These are phyloP conservation scores for Xenotilapia flavipinnis DNA, from an alignment of 2,113 vertebrate genomes.

Conservation along the genomic window DNA sequence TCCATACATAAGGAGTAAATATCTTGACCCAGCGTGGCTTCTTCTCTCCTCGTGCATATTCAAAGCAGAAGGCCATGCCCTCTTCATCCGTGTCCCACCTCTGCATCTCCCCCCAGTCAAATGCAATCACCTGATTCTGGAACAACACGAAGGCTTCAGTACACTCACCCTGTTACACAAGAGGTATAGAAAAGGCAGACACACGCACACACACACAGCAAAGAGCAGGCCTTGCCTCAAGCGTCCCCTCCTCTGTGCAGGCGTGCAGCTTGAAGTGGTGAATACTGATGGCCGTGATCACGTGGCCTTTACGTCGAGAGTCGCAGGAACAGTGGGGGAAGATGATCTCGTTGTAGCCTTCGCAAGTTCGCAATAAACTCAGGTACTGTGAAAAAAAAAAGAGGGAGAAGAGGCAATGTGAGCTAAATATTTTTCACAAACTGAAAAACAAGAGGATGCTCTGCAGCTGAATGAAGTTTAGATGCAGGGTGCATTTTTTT, in stretches of 20 bases:
- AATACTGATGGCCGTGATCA: constrained; percentile 92
- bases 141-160: neutral
- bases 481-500: neutral
- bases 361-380: constrained; percentile 84
- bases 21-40: constrained; percentile 94
- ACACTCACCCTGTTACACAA: neutral
- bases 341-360: constrained; percentile 93
- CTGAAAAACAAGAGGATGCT: neutral
- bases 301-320: constrained; percentile 91
- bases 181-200: neutral
- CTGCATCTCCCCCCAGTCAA: constrained; percentile 96
- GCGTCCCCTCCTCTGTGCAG: constrained; percentile 91
- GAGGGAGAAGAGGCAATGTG: neutral
- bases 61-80: constrained; percentile 96
- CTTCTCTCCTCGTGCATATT: constrained; percentile 90
- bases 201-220: neutral
- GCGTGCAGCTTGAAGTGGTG: constrained; percentile 94
- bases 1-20: constrained; percentile 84
- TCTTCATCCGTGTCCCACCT: constrained; percentile 96
- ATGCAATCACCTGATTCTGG: constrained; percentile 93
- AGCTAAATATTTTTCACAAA: neutral
- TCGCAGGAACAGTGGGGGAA: constrained; percentile 97
- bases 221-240: constrained; percentile 67
- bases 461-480: neutral
- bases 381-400: constrained; percentile 76